Percentiles rank a stretch among this genome's conserved stretches.
Conservation (phyloP, 1,140 invertebrate species). For the Drosophila bocqueti region DNA sequence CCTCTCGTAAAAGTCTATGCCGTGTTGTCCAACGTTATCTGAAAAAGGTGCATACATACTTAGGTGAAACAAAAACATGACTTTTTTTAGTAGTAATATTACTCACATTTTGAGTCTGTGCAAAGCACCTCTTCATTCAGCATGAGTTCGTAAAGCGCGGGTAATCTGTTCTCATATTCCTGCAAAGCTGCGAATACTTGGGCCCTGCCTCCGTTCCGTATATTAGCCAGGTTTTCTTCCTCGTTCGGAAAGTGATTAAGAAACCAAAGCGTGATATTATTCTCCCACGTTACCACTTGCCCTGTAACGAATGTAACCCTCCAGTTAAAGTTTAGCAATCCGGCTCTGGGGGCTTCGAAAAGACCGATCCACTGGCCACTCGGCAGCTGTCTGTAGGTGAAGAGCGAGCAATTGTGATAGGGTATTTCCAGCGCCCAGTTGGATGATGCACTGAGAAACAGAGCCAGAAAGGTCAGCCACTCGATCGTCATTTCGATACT, state of each 20-base stretch:
- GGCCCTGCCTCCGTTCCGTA: neutral
- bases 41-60: neutral
- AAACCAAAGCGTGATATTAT: no score
- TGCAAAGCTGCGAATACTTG: neutral
- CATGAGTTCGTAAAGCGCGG: neutral
- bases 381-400: neutral
- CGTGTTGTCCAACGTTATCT: rapidly evolving
- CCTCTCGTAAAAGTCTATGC: no score
- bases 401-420: neutral
- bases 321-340: neutral
- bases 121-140: neutral
- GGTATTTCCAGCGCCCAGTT: conserved; percentile 3
- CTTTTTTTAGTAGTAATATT: neutral
- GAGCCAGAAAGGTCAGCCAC: neutral
- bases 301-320: neutral
- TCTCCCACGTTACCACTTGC: neutral
- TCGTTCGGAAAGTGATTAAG: neutral
- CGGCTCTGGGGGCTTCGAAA: neutral
- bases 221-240: neutral
- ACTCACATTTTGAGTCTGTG: neutral
- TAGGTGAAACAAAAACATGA: neutral
- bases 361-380: neutral
- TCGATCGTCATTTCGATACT: neutral
- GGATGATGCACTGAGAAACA: neutral
- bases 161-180: neutral